Conservation (phyloP, 2,888 invertebrate species). For the Xanthorhoe designata region DNA sequence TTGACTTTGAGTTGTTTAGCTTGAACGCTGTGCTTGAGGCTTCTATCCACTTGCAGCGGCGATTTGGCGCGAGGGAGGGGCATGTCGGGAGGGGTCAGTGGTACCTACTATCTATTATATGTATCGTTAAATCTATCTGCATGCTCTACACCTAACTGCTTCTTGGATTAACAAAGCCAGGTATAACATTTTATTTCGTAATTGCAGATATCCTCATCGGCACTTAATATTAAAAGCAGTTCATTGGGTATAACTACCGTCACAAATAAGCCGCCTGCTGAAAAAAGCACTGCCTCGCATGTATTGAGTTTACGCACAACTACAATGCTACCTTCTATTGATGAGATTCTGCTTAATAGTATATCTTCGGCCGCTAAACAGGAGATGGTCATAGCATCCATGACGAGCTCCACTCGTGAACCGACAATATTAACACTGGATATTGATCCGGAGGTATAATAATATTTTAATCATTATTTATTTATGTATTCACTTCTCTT, state of each 20-base stretch:
- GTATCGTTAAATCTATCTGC: conserved; percentile 63
- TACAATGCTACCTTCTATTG: conserved; percentile 86
- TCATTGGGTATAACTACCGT: conserved; percentile 78
- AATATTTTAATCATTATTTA: conserved; percentile 51
- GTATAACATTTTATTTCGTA: conserved; percentile 80
- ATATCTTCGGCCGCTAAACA: conserved; percentile 86
- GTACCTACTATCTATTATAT: conserved; percentile 36
- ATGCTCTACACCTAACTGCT: conserved; percentile 70
- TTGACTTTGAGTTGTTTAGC: conserved; percentile 82
- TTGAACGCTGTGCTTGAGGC: conserved; percentile 76
- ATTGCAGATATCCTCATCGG: conserved; percentile 83
- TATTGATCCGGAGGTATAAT: conserved; percentile 87
- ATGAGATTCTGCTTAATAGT: conserved; percentile 87
- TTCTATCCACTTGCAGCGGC: conserved; percentile 63
- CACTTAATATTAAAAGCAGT: conserved; percentile 83
- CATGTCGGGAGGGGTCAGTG: conserved; percentile 50
- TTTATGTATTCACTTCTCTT: conserved; percentile 37
- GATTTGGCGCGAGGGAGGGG: conserved; percentile 50
- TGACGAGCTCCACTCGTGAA: conserved; percentile 81
- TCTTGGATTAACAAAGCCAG: conserved; percentile 61
- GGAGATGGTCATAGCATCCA: conserved; percentile 83
- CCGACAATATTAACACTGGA: conserved; percentile 86
- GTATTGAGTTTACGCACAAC: conserved; percentile 84
- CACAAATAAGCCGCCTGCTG: conserved; percentile 77
- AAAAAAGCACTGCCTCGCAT: conserved; percentile 85